Evolutionary conservation across 2,797 vertebrate genomes (phyloP).

Genomic region (Gallinago stenura): DNA sequence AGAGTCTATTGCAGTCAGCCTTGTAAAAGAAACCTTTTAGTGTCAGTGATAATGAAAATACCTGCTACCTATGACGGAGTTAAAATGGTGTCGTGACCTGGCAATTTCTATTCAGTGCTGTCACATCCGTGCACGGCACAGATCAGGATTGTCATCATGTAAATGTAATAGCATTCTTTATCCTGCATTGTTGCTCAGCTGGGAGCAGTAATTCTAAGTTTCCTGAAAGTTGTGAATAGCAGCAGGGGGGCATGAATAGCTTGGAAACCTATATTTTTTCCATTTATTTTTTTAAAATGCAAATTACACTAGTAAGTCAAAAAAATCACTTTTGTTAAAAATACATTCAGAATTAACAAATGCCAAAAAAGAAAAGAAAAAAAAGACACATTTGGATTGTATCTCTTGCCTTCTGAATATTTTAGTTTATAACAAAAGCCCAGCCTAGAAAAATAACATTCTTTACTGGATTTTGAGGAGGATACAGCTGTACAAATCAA

Average conservation of each 20-base stretch:
- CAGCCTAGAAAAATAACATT: slow-evolving; percentile 88
- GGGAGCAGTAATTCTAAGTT: slow-evolving; percentile 11
- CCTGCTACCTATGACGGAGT: slow-evolving; percentile 51
- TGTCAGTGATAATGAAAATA: slow-evolving; percentile 71
- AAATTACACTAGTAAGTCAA: slow-evolving; percentile 87
- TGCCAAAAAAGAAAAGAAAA: slow-evolving; percentile 69
- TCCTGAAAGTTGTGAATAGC: slow-evolving; percentile 48
- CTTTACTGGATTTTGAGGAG: slow-evolving; percentile 83
- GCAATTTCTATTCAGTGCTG: slow-evolving; percentile 69
- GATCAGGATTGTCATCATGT: slow-evolving; percentile 17
- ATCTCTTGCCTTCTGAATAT: slow-evolving; percentile 82
- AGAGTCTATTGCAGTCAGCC: slow-evolving; percentile 35
- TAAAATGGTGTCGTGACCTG: slow-evolving; percentile 71
- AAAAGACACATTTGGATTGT: slow-evolving; percentile 79
- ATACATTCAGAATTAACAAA: slow-evolving; percentile 88
- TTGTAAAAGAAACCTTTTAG: slow-evolving; percentile 62
- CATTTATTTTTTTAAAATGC: slow-evolving; percentile 85
- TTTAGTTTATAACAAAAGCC: slow-evolving; percentile 84
- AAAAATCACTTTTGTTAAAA: slow-evolving; percentile 87
- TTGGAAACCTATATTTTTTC: slow-evolving; percentile 78
- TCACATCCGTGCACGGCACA: slow-evolving; percentile 19
- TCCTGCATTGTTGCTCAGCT: slow-evolving; percentile 44
- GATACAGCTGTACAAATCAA: slow-evolving; percentile 82
- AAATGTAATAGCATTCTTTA: slow-evolving; percentile 62
- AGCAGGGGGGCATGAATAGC: slow-evolving; percentile 68